A percentile compares a stretch with the other conserved stretches of the same genome.
Evolutionary conservation across 2,797 vertebrate species (phyloP).

Genomic region (Salarias fasciatus): DNA sequence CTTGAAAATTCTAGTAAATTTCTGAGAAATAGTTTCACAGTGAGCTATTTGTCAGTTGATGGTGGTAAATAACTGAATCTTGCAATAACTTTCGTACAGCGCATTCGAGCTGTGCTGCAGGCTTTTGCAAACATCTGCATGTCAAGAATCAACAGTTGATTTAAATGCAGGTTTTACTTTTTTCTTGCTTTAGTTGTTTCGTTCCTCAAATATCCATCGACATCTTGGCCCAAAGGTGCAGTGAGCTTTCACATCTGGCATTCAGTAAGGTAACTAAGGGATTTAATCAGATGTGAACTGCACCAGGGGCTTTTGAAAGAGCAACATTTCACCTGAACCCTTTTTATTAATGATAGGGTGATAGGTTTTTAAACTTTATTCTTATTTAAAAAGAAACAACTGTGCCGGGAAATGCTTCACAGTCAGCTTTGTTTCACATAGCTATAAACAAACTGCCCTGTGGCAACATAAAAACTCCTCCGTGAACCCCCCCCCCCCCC

Average conservation of each 20-base stretch:
- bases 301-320: not conserved
- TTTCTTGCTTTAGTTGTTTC: not conserved
- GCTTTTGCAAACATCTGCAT: not conserved
- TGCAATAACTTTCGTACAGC: no score
- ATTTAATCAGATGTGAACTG: not conserved
- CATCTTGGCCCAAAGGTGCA: slow-evolving; percentile 1
- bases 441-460: slow-evolving; percentile 1
- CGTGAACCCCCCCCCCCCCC: not conserved
- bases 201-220: not conserved
- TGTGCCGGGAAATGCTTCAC: not conserved
- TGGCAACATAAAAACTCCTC: slow-evolving; percentile 1
- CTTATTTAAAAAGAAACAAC: not conserved
- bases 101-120: slow-evolving; percentile 5
- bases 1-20: no score
- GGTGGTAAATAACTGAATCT: no score
- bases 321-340: not conserved
- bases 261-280: not conserved
- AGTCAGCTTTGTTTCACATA: slow-evolving; percentile 11
- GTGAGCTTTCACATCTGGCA: not conserved
- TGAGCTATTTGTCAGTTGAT: no score
- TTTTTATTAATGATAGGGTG: not conserved
- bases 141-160: slow-evolving; percentile 1
- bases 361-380: not conserved
- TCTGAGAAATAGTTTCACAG: no score
- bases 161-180: slow-evolving; percentile 1